These are phyloP conservation scores for Aphrocallistes beatrix DNA, from an alignment of 37 sponge, comb jelly and placozoan genomes.

Conservation along the genomic window DNA sequence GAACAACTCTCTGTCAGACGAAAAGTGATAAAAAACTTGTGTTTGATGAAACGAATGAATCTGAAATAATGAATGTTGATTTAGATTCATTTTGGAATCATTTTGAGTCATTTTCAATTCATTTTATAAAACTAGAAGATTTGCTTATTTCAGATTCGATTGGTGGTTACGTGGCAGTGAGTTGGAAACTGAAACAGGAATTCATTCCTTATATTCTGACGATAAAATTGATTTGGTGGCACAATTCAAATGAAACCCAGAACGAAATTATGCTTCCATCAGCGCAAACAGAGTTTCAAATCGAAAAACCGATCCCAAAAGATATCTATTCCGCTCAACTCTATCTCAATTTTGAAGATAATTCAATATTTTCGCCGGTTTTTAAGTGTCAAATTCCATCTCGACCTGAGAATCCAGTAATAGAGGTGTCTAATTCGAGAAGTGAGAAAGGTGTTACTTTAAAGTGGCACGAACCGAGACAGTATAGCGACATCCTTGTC, in stretches of 20 bases:
- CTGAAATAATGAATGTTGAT: not conserved
- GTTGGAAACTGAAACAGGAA: not conserved
- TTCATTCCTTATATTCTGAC: not conserved
- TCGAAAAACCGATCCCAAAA: not conserved
- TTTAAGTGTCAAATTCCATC: not conserved
- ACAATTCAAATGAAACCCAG: not conserved
- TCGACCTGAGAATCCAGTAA: not conserved
- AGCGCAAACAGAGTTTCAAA: slow-evolving; percentile 7
- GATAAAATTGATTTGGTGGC: not conserved
- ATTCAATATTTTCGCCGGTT: not conserved
- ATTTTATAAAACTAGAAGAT: not conserved
- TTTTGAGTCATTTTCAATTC: not conserved
- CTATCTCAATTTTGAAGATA: not conserved
- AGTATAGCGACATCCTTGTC: not conserved
- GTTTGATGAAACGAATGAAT: not conserved
- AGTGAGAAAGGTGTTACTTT: not conserved
- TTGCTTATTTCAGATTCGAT: not conserved
- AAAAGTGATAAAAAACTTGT: not conserved
- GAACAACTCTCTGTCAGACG: not conserved
- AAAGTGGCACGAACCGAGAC: slow-evolving; percentile 8
- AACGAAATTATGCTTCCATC: not conserved
- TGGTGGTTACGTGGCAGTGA: not conserved
- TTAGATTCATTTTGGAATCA: not conserved
- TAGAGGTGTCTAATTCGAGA: not conserved
- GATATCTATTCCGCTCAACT: not conserved